phyloP scores from a whole-genome alignment of 2,888 invertebrate genomes.

The Aphidoletes aphidimyza region DNA sequence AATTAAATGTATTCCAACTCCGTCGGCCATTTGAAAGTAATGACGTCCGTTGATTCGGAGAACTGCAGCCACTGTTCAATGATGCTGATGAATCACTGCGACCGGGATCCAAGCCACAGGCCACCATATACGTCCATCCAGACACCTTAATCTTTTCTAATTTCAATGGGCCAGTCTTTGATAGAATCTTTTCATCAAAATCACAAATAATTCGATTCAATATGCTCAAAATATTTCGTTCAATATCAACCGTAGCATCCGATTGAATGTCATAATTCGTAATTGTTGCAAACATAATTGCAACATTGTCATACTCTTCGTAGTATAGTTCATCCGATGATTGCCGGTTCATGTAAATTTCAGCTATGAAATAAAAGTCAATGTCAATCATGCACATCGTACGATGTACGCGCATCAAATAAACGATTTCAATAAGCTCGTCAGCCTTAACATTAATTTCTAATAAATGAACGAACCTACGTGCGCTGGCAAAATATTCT shows the following conservation, averaged over 20 bases:
- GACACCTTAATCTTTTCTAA: slow-evolving; percentile 98
- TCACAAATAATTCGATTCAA: slow-evolving; percentile 93
- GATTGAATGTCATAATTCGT: slow-evolving; percentile 81
- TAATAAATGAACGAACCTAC: slow-evolving; percentile 76
- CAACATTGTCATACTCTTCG: slow-evolving; percentile 87
- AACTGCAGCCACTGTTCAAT: slow-evolving; percentile 59
- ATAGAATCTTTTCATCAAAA: slow-evolving; percentile 85
- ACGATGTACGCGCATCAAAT: slow-evolving; percentile 36
- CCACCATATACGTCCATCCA: slow-evolving; percentile 97
- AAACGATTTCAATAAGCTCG: too few species aligned
- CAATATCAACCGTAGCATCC: slow-evolving; percentile 71
- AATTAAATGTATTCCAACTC: slow-evolving; percentile 67
- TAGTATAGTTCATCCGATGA: slow-evolving; percentile 82
- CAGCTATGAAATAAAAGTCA: slow-evolving; percentile 69
- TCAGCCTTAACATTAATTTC: too few species aligned
- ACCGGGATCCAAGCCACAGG: slow-evolving; percentile 86
- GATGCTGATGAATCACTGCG: slow-evolving; percentile 72
- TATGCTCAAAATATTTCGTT: slow-evolving; percentile 74
- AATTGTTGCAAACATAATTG: slow-evolving; percentile 96
- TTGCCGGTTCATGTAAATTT: slow-evolving; percentile 79
- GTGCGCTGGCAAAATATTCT: slow-evolving; percentile 92
- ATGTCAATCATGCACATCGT: not conserved
- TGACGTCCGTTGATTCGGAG: slow-evolving; percentile 57
- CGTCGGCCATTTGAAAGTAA: slow-evolving; percentile 64
- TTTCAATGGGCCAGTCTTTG: slow-evolving; percentile 70